Evolutionary conservation across 2,113 vertebrate species (phyloP).

Genomic region (Cyphomyrus discorhynchus): DNA sequence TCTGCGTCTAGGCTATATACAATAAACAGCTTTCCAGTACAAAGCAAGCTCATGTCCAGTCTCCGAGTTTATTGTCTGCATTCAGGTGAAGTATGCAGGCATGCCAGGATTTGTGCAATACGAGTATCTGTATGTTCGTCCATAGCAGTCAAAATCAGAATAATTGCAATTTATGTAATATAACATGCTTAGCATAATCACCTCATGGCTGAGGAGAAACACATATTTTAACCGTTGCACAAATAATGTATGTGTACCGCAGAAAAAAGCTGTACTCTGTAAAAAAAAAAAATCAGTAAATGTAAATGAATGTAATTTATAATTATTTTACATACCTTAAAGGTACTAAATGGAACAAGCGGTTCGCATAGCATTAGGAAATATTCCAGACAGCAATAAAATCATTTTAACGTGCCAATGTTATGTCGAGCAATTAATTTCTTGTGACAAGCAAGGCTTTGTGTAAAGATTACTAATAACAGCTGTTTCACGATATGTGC

Average conservation of each 20-base stretch:
- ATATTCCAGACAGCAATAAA: not conserved
- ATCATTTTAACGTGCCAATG: not conserved
- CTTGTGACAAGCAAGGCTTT: not conserved
- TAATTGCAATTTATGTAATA: not conserved
- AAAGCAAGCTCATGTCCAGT: not conserved
- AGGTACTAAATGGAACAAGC: not conserved
- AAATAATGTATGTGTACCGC: not conserved
- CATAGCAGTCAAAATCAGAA: not conserved
- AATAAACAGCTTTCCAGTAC: not conserved
- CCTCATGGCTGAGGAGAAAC: not conserved
- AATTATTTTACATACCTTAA: not conserved
- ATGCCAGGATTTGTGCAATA: not conserved
- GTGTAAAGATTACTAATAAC: not conserved
- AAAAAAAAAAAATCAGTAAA: not conserved
- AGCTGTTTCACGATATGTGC: not conserved
- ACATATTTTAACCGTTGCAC: not conserved
- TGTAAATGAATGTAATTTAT: not conserved
- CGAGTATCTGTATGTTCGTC: not conserved
- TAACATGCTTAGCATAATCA: not conserved
- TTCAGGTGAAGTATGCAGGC: not conserved
- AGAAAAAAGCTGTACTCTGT: not conserved
- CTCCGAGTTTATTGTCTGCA: not conserved
- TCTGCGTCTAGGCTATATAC: not conserved
- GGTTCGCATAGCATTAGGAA: not conserved
- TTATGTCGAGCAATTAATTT: not conserved